These are phyloP conservation scores for Slavum lentiscoides DNA, from an alignment of 2,888 invertebrate genomes.

Conservation along the genomic window DNA sequence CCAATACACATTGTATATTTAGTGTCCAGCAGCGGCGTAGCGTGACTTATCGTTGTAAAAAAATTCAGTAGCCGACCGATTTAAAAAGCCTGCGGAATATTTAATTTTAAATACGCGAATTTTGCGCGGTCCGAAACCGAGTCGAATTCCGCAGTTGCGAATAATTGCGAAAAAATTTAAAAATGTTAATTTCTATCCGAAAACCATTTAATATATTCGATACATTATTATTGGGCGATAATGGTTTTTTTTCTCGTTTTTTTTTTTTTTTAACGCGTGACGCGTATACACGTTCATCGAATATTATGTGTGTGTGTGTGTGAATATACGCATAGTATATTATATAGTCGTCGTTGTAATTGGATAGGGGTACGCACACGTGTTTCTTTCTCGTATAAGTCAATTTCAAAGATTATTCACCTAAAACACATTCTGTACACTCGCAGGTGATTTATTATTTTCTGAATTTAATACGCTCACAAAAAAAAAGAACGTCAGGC, in stretches of 20 bases:
- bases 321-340: background rate
- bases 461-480: conserved; percentile 46
- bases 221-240: background rate
- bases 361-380: conserved; percentile 32
- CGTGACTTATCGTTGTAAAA: too few species aligned
- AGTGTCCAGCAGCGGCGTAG: too few species aligned
- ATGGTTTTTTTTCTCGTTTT: background rate
- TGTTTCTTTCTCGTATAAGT: conserved; percentile 36
- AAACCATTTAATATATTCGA: background rate
- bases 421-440: conserved; percentile 26
- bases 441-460: conserved; percentile 43
- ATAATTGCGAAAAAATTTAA: too few species aligned
- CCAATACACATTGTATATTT: too few species aligned
- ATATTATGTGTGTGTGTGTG: conserved; percentile 1
- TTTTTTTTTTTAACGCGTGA: background rate
- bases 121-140: too few species aligned
- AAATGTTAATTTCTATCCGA: too few species aligned
- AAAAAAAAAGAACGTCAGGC: conserved; percentile 37
- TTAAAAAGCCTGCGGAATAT: too few species aligned
- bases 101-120: too few species aligned
- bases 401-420: conserved; percentile 48
- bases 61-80: too few species aligned
- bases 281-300: background rate
- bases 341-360: conserved; percentile 33
- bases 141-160: too few species aligned